Evolutionary conservation across 2,888 invertebrate genomes (phyloP).

Genomic region (Pemphredon lugubris): DNA sequence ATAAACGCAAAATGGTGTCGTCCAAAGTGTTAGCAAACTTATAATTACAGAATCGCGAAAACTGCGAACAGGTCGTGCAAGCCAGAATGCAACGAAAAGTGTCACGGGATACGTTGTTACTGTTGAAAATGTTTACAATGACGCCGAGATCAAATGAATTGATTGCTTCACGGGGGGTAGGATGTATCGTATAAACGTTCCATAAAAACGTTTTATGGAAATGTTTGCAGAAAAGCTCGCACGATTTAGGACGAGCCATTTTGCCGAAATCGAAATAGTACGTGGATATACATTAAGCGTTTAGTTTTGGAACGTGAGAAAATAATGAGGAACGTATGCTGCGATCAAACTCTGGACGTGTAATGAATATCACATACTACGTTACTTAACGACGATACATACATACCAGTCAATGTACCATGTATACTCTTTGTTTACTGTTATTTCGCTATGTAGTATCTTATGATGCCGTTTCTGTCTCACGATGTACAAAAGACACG

Average conservation of each 20-base stretch:
- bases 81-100: background rate
- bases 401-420: slow-evolving; percentile 53
- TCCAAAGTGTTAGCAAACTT: background rate
- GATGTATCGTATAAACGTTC: too few species aligned
- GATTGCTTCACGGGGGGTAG: too few species aligned
- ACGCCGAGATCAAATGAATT: too few species aligned
- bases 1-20: slow-evolving; percentile 22
- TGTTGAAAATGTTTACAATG: too few species aligned
- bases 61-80: background rate
- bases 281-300: slow-evolving; percentile 18
- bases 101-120: too few species aligned
- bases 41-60: background rate
- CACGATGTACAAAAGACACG: slow-evolving; percentile 45
- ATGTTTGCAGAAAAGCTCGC: too few species aligned
- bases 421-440: slow-evolving; percentile 45
- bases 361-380: slow-evolving; percentile 20
- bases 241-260: background rate
- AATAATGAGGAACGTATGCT: background rate
- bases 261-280: slow-evolving; percentile 3
- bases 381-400: slow-evolving; percentile 30
- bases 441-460: slow-evolving; percentile 51
- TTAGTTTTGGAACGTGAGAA: slow-evolving; percentile 14
- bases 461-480: slow-evolving; percentile 44
- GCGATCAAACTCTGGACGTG: slow-evolving; percentile 26
- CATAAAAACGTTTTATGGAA: too few species aligned